Evolutionary conservation across 2,888 invertebrate genomes (phyloP), one percentile per base, ranked within the genome.

Genomic region (Plagodis pulveraria): DNA sequence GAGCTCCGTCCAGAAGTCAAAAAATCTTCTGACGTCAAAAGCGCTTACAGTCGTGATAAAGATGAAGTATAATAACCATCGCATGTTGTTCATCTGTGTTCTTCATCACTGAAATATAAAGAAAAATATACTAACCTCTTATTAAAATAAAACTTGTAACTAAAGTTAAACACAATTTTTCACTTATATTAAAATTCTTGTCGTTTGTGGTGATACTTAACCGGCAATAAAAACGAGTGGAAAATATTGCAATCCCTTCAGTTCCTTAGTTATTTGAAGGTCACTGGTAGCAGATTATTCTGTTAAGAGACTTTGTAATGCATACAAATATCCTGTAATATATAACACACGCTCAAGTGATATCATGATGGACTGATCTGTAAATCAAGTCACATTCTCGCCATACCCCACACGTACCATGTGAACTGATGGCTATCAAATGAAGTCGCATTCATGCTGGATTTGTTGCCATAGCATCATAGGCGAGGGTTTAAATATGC

Each of bases 1-100:
- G 65, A 89, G 59, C 62, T 91, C 83, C 5, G 91, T 91, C 89
- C 91, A 90, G 56, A 82, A 78, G 67, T 92, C 91, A 50, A 90
- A 78, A 56, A 90, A 69, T 42, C 67, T 75, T 36, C 71, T 74
- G 40, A 73, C 67, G 50, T 83, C 72, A 54, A 78, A 69, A 42
- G 77, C 74, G 49, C 72, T 71, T 53, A 71, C 71, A 35, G 72
- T 65, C 45, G 69, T 69, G 33, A 83, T 49, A 63, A 66, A 77
- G 56, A 80, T 55, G 52, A 80, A 69, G 56, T 65, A 71, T 47
- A 82, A 62, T 70, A 74, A 67, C 78, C 81, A 81, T 73, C 62
- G 77, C 86, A 86, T 85, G 63, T 63, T 83, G 73, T 58, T 51
- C 55, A 60, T 46, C 65, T 48, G 63, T 11, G 50, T 58, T 74